Base-by-base conservation (phyloP, 2,113 vertebrate genomes). In the Rhinoderma darwinii region DNA sequence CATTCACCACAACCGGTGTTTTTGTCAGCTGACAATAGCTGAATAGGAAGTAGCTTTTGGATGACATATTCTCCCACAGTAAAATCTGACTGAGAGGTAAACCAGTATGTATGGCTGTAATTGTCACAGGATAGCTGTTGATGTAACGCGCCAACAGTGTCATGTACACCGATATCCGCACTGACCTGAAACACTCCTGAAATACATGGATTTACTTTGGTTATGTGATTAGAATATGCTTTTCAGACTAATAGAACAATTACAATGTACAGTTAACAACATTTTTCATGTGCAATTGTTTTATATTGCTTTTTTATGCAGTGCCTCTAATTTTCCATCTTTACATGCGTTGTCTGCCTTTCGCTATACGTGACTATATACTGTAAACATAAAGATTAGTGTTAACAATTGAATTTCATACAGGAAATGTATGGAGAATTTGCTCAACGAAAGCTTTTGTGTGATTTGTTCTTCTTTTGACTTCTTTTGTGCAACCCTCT, bases 131-230 rank as follows among this genome's bases (percentile, higher is more conserved):
- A 89, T 37, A 90, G 44, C 39, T 94, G 85, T 10, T 84, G 88
- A 50, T 95, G 0, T 80, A 97, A 91, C 41, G 96, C 94, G 82
- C 92, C 90, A 32, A 96, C 22, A 1, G 93, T 91, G 0, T 1
- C 63, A 59, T 91, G 93, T 0, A 91, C 89, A 75, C 86, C 83
- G 0, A 80, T n/a, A 51, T 92, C 90, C 1, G 90, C 88, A 22
- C 95, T 87, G 3, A 95, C 83, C 59, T 91, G 92, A 90, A 97
- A 97, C 73, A 90, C 30, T 44, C 95, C 97, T 99, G 90, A 63
- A 73, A 77, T 44, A 83, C 44, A 84, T 37, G 15, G n/a, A 59
- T 59, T 59, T 61, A 25, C 18, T 61, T 79, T 66, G n/a, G 7
- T 43, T 30, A 59, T 22, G 5, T 77, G 37, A 61, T 27, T n/a